Base-by-base conservation (phyloP, 2,888 invertebrate genomes). In the Agrochola litura region DNA sequence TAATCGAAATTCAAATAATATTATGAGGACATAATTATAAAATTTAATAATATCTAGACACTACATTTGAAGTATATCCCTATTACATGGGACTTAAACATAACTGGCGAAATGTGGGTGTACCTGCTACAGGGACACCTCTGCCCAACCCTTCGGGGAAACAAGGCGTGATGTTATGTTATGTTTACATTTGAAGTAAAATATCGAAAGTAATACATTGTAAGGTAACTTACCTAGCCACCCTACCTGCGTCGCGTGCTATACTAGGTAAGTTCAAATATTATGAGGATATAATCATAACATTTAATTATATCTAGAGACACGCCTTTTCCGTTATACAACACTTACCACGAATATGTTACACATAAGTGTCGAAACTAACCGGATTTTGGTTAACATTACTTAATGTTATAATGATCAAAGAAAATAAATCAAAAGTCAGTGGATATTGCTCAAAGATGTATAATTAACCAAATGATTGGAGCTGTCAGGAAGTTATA, bases 391-490 rank as follows among this genome's bases (percentile, higher is more conserved):
- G n/a, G 30, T 61, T 46, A 75, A 64, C 37, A 63, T 84, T 81
- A 84, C 79, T 12, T 71, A 74, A 82, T 61, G 10, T 61, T 74
- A 19, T 69, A 61, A 63, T 64, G 64, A 61, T 52, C 56, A 63
- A 65, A 16, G 64, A 65, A 64, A 64, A 74, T 74, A 74, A 72
- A 72, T 82, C 72, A 78, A 5, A 5, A 37, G 64, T 78, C 74
- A 74, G 72, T 78, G 83, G 83, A 82, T 72, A 66, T 83, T 83
- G 78, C 83, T n/a, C 19, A 72, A 85, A 46, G 30, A 54, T 25
- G 12, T 68, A 43, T 71, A 79, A 83, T 72, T 71, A 73, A 60
- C 63, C 61, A 61, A 68, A 41, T 63, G 0, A 58, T 58, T 64
- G n/a, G 46, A 72, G 37, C 71, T 60, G 37, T 74, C 25, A 49